Percentiles rank a stretch among this genome's conserved stretches.
Conservation (phyloP, 2,797 vertebrate species). For the Onychomys torridus region DNA sequence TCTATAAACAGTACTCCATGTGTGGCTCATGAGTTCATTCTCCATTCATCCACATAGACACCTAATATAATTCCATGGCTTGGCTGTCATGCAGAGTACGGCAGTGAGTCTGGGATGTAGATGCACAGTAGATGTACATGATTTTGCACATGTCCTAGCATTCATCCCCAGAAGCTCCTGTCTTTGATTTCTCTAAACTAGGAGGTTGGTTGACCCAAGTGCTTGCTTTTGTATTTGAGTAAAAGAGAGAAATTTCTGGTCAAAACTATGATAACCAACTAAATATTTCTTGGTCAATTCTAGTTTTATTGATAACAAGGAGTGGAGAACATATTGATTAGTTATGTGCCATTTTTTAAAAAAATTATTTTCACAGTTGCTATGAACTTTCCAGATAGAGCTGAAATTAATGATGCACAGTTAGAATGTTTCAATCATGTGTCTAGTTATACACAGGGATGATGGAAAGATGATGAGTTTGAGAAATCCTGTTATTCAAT, state of each 20-base stretch:
- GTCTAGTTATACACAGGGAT: not conserved
- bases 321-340: not conserved
- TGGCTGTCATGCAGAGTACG: not conserved
- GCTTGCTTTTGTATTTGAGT: constrained; percentile 15
- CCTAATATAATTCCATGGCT: not conserved
- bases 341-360: not conserved
- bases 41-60: not conserved
- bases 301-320: constrained; percentile 41
- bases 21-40: not conserved
- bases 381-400: constrained; percentile 4
- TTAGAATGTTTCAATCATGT: not conserved
- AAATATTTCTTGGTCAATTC: constrained; percentile 13
- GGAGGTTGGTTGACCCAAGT: not conserved
- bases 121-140: not conserved
- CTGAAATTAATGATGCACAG: not conserved
- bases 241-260: not conserved
- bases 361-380: not conserved
- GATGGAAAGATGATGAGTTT: not conserved
- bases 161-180: constrained; percentile 9
- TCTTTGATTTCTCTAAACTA: not conserved
- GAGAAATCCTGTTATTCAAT: not conserved
- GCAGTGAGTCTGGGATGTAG: not conserved
- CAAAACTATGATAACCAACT: not conserved
- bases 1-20: not conserved
- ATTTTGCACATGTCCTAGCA: not conserved